Evolutionary conservation across 2,113 vertebrate genomes (phyloP), one percentile per base, ranked within the genome.

Genomic region (Xenus cinereus): DNA sequence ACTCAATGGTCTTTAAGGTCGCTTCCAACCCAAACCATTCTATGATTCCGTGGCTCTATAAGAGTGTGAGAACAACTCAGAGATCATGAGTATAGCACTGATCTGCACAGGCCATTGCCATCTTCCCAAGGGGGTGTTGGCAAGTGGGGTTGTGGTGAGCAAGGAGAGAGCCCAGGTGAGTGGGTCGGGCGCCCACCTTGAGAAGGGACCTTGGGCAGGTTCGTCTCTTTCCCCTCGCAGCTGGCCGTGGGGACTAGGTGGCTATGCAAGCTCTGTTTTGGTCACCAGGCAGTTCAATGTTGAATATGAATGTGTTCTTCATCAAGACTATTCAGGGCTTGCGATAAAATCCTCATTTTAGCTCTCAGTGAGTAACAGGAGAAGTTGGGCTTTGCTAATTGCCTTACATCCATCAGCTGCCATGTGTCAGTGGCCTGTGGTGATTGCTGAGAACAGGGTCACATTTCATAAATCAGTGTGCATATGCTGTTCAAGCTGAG

Each of bases 221-320:
- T 53, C 4, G 3, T 4, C 12, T 77, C 14, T 53, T 86, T 67
- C 14, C 14, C 14, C 11, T 89, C 43, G 53, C 37, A 41, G 2
- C 18, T 53, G 10, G 11, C 62, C 1, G 0, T 18, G 23, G 8
- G 6, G 4, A 3, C 6, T 0, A 0, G 12, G 39, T 60, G 23
- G 12, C 50, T 53, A 48, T 0, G 0, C 7, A 66, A 32, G 13
- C 46, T 50, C 26, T 12, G 1, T 20, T 39, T 60, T 51, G 62
- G n/a, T 46, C 30, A 68, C 24, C 14, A 63, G 77, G 43, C 24
- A 59, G 35, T n/a, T 82, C 17, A 27, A 11, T 57, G 23, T 68
- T 76, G 23, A 66, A 48, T 30, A 16, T 2, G 4, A 72, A 17
- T 35, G 6, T 26, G 16, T 57, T 75, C 35, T 39, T 81, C 77